Evolutionary conservation across 2,888 invertebrate species (phyloP).

Genomic region (Chrysodeixis includens): DNA sequence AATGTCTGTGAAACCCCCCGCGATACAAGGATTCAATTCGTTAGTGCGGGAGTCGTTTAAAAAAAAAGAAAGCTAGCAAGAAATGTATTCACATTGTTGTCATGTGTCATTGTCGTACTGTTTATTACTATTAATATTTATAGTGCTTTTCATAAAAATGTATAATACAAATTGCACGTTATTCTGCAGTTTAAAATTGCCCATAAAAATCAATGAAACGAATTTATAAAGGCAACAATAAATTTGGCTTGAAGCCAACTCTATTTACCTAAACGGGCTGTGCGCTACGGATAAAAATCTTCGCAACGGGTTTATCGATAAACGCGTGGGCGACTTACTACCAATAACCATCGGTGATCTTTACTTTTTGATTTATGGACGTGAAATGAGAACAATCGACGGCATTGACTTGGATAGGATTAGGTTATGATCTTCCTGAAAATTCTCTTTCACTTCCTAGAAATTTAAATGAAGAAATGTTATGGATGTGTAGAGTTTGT

Average conservation of each 20-base stretch:
- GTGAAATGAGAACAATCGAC: slow-evolving; percentile 33
- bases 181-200: neutral
- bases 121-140: too few species aligned
- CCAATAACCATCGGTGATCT: slow-evolving; percentile 37
- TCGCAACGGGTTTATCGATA: slow-evolving; percentile 21
- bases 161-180: neutral
- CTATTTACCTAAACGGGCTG: slow-evolving; percentile 47
- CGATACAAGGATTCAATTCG: too few species aligned
- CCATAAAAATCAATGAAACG: slow-evolving; percentile 5
- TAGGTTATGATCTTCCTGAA: neutral
- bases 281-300: slow-evolving; percentile 53
- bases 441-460: neutral
- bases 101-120: too few species aligned
- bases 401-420: neutral
- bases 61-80: too few species aligned
- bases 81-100: too few species aligned
- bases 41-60: too few species aligned
- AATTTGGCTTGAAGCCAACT: slow-evolving; percentile 44
- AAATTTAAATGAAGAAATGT: neutral
- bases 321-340: slow-evolving; percentile 33
- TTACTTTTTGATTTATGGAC: slow-evolving; percentile 43
- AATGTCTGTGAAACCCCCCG: too few species aligned
- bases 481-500: too few species aligned
- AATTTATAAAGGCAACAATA: slow-evolving; percentile 12
- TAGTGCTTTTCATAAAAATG: too few species aligned